These are phyloP conservation scores for Diloba caeruleocephala DNA, from an alignment of 2,888 invertebrate genomes.

Conservation along the genomic window DNA sequence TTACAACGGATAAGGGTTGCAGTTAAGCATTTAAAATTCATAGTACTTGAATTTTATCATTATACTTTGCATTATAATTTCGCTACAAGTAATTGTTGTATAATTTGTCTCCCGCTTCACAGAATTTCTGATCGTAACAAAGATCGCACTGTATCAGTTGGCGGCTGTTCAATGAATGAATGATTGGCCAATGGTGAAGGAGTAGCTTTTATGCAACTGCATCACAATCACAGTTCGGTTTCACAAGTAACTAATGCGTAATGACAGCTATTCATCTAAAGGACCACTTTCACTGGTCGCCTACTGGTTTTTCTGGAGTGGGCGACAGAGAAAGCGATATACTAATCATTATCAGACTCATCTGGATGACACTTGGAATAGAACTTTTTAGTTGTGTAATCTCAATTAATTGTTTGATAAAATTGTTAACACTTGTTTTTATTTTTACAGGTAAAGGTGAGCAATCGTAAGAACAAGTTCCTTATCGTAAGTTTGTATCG, in stretches of 20 bases:
- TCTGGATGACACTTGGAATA: conserved; percentile 57
- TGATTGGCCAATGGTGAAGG: conserved; percentile 20
- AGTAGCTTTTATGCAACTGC: conserved; percentile 39
- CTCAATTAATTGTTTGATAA: conserved; percentile 19
- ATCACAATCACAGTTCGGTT: conserved; percentile 44
- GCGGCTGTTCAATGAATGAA: conserved; percentile 22
- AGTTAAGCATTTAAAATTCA: conserved; percentile 53
- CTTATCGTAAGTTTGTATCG: conserved; percentile 32
- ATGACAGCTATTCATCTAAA: conserved; percentile 59
- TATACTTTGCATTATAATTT: conserved; percentile 45
- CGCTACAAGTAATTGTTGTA: conserved; percentile 34
- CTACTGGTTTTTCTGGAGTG: conserved; percentile 70
- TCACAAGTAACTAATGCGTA: conserved; percentile 54
- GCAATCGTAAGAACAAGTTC: conserved; percentile 44
- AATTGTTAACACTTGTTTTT: conserved; percentile 57
- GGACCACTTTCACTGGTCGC: conserved; percentile 78
- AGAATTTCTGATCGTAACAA: conserved; percentile 13
- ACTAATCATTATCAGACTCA: conserved; percentile 68
- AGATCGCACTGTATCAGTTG: conserved; percentile 17
- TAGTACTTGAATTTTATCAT: conserved; percentile 49
- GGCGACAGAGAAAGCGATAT: conserved; percentile 74
- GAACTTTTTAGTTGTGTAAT: conserved; percentile 17
- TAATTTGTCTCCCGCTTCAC: conserved; percentile 37
- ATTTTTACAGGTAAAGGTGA: conserved; percentile 85
- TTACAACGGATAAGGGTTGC: conserved; percentile 38